Evolutionary conservation across 2,797 vertebrate species (phyloP).

Genomic region (Squalus acanthias): DNA sequence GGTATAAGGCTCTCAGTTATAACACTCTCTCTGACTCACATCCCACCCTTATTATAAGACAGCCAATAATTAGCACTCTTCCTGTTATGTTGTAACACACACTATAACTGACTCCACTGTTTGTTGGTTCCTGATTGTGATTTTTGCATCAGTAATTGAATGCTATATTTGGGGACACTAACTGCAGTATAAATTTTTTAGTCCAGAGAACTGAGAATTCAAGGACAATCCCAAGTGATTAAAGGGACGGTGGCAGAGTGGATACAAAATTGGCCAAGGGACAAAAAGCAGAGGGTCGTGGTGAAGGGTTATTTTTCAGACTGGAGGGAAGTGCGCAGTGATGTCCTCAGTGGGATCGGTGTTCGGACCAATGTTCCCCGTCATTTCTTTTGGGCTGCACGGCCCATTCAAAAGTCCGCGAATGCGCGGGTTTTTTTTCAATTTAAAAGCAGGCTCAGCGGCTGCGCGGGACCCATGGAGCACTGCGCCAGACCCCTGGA

Average conservation of each 20-base stretch:
- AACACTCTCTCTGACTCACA: neutral
- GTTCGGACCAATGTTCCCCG: no score
- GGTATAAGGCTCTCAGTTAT: neutral
- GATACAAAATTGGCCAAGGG: neutral
- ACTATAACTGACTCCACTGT: neutral
- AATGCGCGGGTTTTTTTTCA: no score
- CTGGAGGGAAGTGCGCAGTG: no score
- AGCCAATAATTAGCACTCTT: neutral
- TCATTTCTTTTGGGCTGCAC: no score
- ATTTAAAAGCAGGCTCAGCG: no score
- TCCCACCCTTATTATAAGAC: neutral
- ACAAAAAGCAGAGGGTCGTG: neutral
- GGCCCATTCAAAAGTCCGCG: no score
- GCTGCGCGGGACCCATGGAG: no score
- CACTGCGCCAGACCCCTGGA: no score
- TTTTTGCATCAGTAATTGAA: neutral
- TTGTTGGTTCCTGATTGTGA: neutral
- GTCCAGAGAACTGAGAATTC: neutral
- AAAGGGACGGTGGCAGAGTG: neutral
- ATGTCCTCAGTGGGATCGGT: no score
- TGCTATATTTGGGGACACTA: neutral
- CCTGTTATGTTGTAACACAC: neutral
- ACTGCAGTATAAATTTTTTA: neutral
- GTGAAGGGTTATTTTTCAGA: no score
- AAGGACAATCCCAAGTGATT: neutral